Conservation (phyloP, 2,797 vertebrate species). For the Molossus molossus region DNA sequence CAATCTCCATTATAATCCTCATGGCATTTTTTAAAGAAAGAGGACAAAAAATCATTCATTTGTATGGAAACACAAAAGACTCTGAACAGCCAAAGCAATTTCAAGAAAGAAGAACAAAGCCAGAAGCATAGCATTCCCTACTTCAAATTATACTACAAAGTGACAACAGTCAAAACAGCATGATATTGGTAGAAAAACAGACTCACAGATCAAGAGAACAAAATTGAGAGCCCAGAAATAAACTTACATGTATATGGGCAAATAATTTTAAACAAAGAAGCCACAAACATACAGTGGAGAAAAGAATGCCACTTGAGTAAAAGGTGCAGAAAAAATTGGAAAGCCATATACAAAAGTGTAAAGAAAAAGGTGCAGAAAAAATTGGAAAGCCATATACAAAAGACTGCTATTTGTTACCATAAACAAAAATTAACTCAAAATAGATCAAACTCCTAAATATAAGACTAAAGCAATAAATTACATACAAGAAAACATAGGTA, state of each 20-base stretch:
- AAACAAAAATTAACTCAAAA: neutral
- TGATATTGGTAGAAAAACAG: neutral
- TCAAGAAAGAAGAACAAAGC: neutral
- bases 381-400: neutral
- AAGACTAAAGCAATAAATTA: neutral
- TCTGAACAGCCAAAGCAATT: neutral
- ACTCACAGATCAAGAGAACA: neutral
- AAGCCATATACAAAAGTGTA: neutral
- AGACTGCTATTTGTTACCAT: neutral
- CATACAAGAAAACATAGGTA: neutral
- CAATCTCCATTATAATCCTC: neutral
- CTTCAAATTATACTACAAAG: neutral
- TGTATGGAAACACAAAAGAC: neutral
- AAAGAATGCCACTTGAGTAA: neutral
- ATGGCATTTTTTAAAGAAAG: neutral
- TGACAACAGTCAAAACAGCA: neutral
- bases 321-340: neutral
- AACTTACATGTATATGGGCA: neutral
- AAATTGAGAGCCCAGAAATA: neutral
- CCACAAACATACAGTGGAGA: neutral
- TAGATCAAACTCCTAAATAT: neutral
- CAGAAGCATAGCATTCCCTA: neutral
- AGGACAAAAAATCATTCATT: neutral
- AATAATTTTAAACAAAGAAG: neutral
- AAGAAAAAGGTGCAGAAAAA: neutral